A percentile compares a stretch with the other conserved stretches of the same genome.
Conservation (phyloP, 2,797 vertebrate genomes). For the Choloepus didactylus region DNA sequence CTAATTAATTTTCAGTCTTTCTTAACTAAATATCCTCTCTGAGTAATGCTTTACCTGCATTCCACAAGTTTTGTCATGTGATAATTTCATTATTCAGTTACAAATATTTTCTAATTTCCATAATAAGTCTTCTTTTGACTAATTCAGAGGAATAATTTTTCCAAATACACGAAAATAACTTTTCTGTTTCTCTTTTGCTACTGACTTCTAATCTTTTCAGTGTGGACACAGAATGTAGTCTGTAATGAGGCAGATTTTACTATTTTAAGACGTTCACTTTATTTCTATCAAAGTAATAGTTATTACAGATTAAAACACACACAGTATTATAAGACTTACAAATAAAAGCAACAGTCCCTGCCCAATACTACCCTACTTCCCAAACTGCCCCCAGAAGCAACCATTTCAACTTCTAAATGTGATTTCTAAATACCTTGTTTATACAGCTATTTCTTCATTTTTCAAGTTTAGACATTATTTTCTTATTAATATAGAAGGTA, state of each 20-base stretch:
- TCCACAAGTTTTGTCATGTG: neutral
- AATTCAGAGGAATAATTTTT: constrained; percentile 35
- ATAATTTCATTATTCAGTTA: constrained; percentile 40
- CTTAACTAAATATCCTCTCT: constrained; percentile 29
- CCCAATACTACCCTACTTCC: neutral
- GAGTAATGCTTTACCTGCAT: constrained; percentile 6
- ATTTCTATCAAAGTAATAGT: constrained; percentile 48
- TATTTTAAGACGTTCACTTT: neutral
- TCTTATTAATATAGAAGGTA: constrained; percentile 18
- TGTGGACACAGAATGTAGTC: neutral
- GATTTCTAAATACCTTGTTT: constrained; percentile 49
- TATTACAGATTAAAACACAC: constrained; percentile 29
- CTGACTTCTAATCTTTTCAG: constrained; percentile 5
- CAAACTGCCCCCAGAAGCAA: neutral
- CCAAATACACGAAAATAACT: neutral
- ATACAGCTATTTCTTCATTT: neutral
- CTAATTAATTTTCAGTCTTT: constrained; percentile 50
- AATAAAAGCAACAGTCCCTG: neutral
- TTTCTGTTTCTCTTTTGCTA: constrained; percentile 11
- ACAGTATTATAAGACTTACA: neutral
- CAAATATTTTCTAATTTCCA: constrained; percentile 28
- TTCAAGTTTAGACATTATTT: constrained; percentile 39
- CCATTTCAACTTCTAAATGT: neutral
- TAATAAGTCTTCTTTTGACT: neutral
- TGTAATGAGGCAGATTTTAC: neutral